These are phyloP conservation scores for Caenorhabditis sp. DNA, from an alignment of 2,888 invertebrate species.

Conservation along the genomic window DNA sequence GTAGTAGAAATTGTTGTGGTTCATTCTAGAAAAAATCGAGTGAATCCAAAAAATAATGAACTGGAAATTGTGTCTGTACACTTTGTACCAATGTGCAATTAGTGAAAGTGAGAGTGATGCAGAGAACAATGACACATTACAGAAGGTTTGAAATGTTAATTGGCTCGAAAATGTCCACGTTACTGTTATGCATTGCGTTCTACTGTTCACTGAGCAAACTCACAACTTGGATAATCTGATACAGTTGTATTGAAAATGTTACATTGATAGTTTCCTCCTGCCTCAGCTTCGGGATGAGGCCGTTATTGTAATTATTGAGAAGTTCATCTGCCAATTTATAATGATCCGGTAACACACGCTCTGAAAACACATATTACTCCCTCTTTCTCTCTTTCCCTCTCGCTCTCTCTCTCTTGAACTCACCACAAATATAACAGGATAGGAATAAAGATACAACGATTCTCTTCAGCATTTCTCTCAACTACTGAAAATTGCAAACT, in stretches of 20 bases:
- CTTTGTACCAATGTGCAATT: too few species aligned
- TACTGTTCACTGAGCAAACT: background rate
- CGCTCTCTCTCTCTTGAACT: too few species aligned
- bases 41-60: too few species aligned
- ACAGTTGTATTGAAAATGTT: conserved; percentile 34
- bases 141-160: too few species aligned
- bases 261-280: conserved; percentile 36
- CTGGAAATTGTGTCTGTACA: too few species aligned
- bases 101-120: too few species aligned
- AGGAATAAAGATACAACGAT: too few species aligned
- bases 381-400: too few species aligned
- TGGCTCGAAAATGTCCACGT: too few species aligned
- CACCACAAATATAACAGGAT: too few species aligned
- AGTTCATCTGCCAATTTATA: conserved; percentile 38
- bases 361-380: too few species aligned
- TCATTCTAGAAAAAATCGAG: conserved; percentile 35
- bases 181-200: background rate
- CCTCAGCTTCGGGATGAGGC: conserved; percentile 30
- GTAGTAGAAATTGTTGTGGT: conserved; percentile 45
- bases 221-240: conserved; percentile 53
- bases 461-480: background rate
- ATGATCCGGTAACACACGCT: conserved; percentile 15
- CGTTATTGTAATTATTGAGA: conserved; percentile 34
- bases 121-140: too few species aligned
- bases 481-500: background rate